These are phyloP conservation scores for Apis dorsata DNA, from an alignment of 1,140 invertebrate genomes.

Conservation along the genomic window DNA sequence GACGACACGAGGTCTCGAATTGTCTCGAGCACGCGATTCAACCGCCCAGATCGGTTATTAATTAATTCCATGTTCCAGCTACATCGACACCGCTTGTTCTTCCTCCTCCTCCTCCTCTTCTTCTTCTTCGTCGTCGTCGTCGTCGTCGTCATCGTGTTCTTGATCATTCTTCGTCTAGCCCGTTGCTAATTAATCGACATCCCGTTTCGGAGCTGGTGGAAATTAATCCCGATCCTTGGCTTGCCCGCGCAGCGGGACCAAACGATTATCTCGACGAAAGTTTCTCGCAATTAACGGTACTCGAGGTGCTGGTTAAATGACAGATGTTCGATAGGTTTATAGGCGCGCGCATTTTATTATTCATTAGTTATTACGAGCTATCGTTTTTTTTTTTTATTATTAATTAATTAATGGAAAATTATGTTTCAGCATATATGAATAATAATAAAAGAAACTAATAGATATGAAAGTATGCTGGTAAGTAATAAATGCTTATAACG, in stretches of 20 bases:
- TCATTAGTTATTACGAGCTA: no score
- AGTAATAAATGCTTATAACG: no score
- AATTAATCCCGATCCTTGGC: conserved; percentile 15
- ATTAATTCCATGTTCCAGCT: conserved; percentile 36
- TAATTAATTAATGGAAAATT: no score
- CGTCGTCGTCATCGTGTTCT: background rate
- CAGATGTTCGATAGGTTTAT: no score
- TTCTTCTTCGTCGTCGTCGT: background rate
- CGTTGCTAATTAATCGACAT: conserved; percentile 39
- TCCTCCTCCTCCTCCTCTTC: no score
- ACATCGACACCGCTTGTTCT: background rate
- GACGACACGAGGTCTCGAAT: conserved; percentile 22
- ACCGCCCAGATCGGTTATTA: conserved; percentile 19
- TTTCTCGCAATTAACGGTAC: background rate
- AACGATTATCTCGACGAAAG: background rate
- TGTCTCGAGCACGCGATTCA: conserved; percentile 28
- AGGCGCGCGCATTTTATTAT: no score
- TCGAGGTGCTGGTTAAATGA: no score
- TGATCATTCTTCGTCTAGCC: background rate
- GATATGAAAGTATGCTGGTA: no score
- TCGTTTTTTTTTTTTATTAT: no score
- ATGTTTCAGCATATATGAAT: no score
- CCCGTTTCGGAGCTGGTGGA: conserved; percentile 14
- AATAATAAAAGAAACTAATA: no score
- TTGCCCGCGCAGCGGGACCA: background rate